Evolutionary conservation across 2,797 vertebrate genomes (phyloP), one percentile per base, ranked within the genome.

Genomic region (Ambastaia sidthimunki): DNA sequence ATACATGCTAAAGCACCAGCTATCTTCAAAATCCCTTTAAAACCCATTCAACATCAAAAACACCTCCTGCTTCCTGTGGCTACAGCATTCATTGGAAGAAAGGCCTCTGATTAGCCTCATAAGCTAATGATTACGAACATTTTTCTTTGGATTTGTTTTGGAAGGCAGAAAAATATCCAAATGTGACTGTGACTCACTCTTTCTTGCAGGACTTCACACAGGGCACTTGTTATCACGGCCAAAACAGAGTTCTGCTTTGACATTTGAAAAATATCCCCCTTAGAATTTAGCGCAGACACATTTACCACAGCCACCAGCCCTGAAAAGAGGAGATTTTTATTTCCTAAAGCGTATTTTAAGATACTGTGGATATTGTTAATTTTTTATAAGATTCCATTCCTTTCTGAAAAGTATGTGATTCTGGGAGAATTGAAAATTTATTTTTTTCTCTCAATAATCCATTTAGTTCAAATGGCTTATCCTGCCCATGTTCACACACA

Each of bases 101-200:
- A 76, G 66, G 66, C 66, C 54, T 74, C 71, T 70, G 66, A 75
- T 76, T 63, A 71, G 54, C 48, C 25, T 57, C 48, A 76, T 19
- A 76, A 72, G 74, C 52, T 54, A 71, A 63, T 52, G 28, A 70
- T 65, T 71, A 34, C 31, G 25, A 71, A 28, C 21, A 57, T 63
- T 50, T 57, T 25, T 57, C 18, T 44, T 60, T 37, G 44, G 69
- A 50, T 67, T 78, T 87, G 81, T 79, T 71, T 71, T 16, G 71
- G 76, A 68, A n/a, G 25, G 54, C 52, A 60, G 68, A 44, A 75
- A 41, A 85, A 85, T 84, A 47, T 85, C 84, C 85, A 83, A 85
- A 86, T 89, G 83, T 85, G 70, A 87, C 82, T 72, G 87, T 80
- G 85, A 74, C 84, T 90, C 82, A 79, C 74, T 76, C 75, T 4